Percentiles rank a stretch among this genome's conserved stretches.
Conservation (phyloP, 1,140 invertebrate genomes). For the Drosophila bocqueti region DNA sequence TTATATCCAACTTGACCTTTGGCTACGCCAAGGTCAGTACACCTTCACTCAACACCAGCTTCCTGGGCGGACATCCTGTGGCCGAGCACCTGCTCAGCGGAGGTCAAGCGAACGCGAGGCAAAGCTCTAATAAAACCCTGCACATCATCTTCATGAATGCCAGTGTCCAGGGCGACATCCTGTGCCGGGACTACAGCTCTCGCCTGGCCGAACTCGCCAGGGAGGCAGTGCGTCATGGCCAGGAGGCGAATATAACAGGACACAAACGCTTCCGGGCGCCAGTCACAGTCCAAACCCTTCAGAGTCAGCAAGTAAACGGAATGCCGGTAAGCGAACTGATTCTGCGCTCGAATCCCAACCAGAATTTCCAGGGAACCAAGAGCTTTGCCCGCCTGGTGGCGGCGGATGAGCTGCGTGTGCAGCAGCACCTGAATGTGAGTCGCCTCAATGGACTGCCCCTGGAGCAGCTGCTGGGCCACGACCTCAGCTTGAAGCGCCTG, state of each 20-base stretch:
- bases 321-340: slow-evolving; percentile 44
- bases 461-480: slow-evolving; percentile 46
- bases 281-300: slow-evolving; percentile 33
- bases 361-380: slow-evolving; percentile 42
- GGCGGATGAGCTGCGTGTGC: slow-evolving; percentile 23
- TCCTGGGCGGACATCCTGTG: slow-evolving; percentile 55
- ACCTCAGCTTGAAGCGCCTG: slow-evolving; percentile 56
- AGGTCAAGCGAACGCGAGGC: background rate
- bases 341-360: slow-evolving; percentile 18
- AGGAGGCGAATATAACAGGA: slow-evolving; percentile 54
- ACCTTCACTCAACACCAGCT: slow-evolving; percentile 30
- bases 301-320: slow-evolving; percentile 41
- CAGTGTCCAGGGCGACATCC: slow-evolving; percentile 51
- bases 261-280: slow-evolving; percentile 61
- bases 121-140: slow-evolving; percentile 8
- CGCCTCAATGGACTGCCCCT: slow-evolving; percentile 55
- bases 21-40: slow-evolving; percentile 57
- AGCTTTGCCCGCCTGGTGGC: slow-evolving; percentile 41
- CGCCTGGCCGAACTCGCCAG: slow-evolving; percentile 40
- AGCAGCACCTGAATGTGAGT: slow-evolving; percentile 13
- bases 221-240: slow-evolving; percentile 64
- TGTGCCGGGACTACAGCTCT: slow-evolving; percentile 53
- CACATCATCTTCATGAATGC: slow-evolving; percentile 71
- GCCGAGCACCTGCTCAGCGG: slow-evolving; percentile 56
- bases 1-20: slow-evolving; percentile 40